Evolutionary conservation across 2,113 vertebrate species (phyloP).

Genomic region (Tinamus guttatus): DNA sequence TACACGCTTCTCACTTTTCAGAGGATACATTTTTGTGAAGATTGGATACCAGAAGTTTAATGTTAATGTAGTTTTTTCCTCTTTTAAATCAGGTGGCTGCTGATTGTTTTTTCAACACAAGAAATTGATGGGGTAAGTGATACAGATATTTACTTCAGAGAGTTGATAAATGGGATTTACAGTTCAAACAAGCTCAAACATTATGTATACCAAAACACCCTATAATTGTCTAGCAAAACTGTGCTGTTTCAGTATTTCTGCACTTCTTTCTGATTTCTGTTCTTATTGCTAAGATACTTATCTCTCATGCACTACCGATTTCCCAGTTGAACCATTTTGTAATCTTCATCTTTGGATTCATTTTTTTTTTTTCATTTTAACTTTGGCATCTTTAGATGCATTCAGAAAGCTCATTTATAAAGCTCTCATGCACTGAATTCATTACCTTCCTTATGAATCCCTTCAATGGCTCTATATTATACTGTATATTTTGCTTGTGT

Average conservation of each 20-base stretch:
- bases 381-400: neutral
- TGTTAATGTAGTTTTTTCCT: slow-evolving; percentile 30
- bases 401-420: neutral
- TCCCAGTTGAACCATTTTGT: neutral
- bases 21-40: neutral
- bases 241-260: neutral
- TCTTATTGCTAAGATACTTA: neutral
- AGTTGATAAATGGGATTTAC: neutral
- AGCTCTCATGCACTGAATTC: neutral
- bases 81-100: slow-evolving; percentile 58
- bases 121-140: slow-evolving; percentile 64
- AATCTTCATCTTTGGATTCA: neutral
- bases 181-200: neutral
- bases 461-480: neutral
- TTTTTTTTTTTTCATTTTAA: neutral
- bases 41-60: neutral
- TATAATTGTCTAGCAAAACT: neutral
- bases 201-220: neutral
- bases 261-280: neutral
- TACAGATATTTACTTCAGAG: neutral
- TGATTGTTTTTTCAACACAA: slow-evolving; percentile 52
- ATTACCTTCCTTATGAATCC: neutral
- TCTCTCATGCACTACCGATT: neutral
- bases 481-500: neutral
- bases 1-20: neutral